Evolutionary conservation across 2,797 vertebrate species (phyloP), one percentile per base, ranked within the genome.

Genomic region (Pteronotus mesoamericanus): DNA sequence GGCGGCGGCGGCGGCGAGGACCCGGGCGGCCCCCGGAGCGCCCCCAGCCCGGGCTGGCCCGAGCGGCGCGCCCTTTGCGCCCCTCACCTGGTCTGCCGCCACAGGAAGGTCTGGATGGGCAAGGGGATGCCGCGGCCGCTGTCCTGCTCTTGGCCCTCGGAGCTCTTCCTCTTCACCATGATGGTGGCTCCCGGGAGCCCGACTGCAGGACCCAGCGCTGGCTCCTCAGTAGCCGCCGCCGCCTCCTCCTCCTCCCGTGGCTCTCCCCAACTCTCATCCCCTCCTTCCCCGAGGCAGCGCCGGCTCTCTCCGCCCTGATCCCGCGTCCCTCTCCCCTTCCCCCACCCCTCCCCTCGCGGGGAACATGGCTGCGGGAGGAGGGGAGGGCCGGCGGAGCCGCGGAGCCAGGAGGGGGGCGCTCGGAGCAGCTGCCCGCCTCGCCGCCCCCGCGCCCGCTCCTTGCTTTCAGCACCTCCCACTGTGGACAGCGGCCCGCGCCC

Each of bases 81-180:
- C 97, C 90, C 98, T 97, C 96, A 99, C 99, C 99, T 99, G 98
- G 99, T 99, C 88, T 99, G 99, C 97, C 99, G 99, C 99, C 99
- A 99, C 0, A 99, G 97, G 98, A 99, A 99, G 98, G 99, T 99
- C 99, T 99, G 99, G 98, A 99, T 99, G 75, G 99, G 99, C 91
- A 99, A 99, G 64, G 99, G 99, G 97, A 99, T 99, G 84, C 99
- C 99, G 79, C 99, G 99, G 97, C 99, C 99, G 97, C 99, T 98
- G 98, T 99, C 99, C 98, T 99, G 99, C 97, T 99, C 99, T 97
- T 99, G 99, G 42, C 99, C 99, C 96, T 99, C 99, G 34, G 99
- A 98, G 99, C 99, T 99, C 97, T 99, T 99, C 98, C 99, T 98
- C 98, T 99, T 99, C 99, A 99, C 99, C 99, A 99, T 99, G 97